Evolutionary conservation across 2,797 vertebrate genomes (phyloP).

Genomic region (Alauda arvensis): DNA sequence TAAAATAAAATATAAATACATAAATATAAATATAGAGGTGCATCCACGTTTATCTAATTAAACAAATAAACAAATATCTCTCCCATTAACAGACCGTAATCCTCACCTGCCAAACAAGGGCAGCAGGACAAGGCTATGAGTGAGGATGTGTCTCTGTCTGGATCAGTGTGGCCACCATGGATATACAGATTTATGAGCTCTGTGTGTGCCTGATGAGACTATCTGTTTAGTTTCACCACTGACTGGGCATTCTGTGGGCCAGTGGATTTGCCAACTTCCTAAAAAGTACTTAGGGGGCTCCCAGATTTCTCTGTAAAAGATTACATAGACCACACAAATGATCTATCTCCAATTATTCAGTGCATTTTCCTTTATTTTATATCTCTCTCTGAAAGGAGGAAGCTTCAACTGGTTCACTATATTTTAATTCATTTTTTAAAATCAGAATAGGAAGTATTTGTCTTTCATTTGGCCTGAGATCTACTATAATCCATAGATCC

Average conservation of each 20-base stretch:
- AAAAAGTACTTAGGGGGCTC: accelerated
- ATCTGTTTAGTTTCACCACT: neutral
- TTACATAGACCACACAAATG: neutral
- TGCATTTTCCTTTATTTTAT: neutral
- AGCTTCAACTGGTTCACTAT: neutral
- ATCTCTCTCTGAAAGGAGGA: neutral
- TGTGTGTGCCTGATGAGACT: neutral
- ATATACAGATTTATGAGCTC: neutral
- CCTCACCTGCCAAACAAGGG: neutral
- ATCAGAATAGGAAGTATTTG: neutral
- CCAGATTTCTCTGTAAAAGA: neutral
- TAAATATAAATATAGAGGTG: too few species aligned
- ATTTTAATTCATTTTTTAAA: neutral
- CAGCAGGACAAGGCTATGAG: neutral
- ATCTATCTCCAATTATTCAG: neutral
- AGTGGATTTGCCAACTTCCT: neutral
- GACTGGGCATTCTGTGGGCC: neutral
- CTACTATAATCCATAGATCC: neutral
- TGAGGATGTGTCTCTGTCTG: neutral
- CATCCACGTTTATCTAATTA: neutral
- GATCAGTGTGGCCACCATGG: neutral
- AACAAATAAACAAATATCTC: neutral
- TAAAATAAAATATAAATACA: too few species aligned
- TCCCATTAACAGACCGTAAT: neutral
- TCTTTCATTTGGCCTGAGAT: neutral